Base-by-base conservation (phyloP, 2,888 invertebrate genomes). In the Heliconius ethilla region DNA sequence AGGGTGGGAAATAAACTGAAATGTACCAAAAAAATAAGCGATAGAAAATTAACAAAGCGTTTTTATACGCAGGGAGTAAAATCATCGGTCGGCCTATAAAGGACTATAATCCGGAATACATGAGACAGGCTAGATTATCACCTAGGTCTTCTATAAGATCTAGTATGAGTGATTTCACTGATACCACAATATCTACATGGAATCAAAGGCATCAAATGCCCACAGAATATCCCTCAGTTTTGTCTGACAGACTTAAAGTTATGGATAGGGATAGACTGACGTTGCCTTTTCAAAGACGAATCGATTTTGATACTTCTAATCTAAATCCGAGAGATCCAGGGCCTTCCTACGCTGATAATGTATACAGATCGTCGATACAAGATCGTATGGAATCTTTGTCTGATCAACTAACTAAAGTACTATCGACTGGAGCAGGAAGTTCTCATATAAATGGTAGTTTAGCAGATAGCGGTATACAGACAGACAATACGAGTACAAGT, bases 151-250 rank as follows among this genome's bases (percentile, higher is more conserved):
- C 93, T 0, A 75, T 92, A 75, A 89, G 94, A 88, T 94, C 94
- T 84, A 94, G 94, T 81, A 84, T 92, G 88, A 93, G 93, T 87
- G 94, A 94, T 86, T 94, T 95, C 83, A 95, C 95, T 75, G 95
- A 95, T 83, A 95, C 94, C 2, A 94, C 94, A 0, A 93, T 94
- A 81, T 94, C 94, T 0, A 94, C 93, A 0, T 94, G 94, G 94
- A 94, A 94, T 79, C 92, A 93, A 80, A 90, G 91, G 75, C 90
- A 92, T 72, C 84, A 79, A 74, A 82, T 84, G 11, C 85, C 89
- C 0, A 88, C 92, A 0, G 94, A 94, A 80, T 94, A 94, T 80
- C 94, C 94, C 0, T 93, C 93, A 18, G 94, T 94, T 1, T 83
- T 94, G 2, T 94, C 94, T 1, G 94, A 93, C 70, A 90, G 94